These are phyloP conservation scores for Lanistes nyassanus DNA, from an alignment of 1,140 invertebrate species.

Conservation along the genomic window DNA sequence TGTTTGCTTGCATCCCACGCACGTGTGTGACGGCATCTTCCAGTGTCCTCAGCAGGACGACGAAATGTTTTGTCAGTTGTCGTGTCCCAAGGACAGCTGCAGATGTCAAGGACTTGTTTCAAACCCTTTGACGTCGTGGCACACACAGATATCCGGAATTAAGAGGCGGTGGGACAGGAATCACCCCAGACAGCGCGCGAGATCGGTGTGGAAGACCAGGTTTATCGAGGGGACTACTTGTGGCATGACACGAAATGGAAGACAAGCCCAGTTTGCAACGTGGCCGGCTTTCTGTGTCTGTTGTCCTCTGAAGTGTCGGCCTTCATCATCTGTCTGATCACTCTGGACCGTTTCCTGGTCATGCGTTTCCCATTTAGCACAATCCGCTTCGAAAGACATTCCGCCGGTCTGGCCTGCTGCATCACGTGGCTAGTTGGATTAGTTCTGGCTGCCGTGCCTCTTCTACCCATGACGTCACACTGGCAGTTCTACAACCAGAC, in stretches of 20 bases:
- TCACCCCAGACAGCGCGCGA: background rate
- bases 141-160: conserved; percentile 17
- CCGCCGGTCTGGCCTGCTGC: background rate
- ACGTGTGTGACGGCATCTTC: conserved; percentile 22
- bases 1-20: conserved; percentile 1
- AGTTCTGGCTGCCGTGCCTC: conserved; percentile 22
- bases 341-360: conserved; percentile 46
- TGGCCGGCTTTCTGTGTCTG: conserved; percentile 47
- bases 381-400: conserved; percentile 21
- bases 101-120: conserved; percentile 15
- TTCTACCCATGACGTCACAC: conserved; percentile 17
- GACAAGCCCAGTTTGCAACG: conserved; percentile 33
- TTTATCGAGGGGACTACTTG: conserved; percentile 46
- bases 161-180: background rate
- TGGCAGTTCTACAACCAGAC: conserved; percentile 37
- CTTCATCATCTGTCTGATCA: conserved; percentile 45
- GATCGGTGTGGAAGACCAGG: conserved; percentile 46
- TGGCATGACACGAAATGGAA: conserved; percentile 42
- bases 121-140: background rate
- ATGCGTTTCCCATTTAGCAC: conserved; percentile 49
- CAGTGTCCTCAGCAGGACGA: conserved; percentile 18
- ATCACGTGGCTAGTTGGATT: conserved; percentile 22
- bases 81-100: conserved; percentile 16
- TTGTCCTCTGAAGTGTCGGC: conserved; percentile 48
- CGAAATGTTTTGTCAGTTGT: background rate